These are phyloP conservation scores for Chymomyza fuscimana DNA, from an alignment of 2,888 invertebrate species.

Conservation along the genomic window DNA sequence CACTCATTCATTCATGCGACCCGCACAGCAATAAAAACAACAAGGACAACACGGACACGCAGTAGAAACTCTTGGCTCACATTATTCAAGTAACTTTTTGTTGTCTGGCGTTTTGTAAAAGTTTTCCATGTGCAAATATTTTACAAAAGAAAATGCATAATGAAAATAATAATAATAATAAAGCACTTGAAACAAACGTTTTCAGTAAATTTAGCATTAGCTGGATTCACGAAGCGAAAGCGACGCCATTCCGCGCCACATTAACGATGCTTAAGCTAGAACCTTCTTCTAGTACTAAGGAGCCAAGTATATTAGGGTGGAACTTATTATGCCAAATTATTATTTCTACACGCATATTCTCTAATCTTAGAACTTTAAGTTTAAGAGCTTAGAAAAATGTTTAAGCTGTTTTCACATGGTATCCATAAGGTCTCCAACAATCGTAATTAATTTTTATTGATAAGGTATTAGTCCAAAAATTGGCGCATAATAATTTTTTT, in stretches of 20 bases:
- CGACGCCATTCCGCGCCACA: slow-evolving; percentile 23
- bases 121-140: slow-evolving; percentile 6
- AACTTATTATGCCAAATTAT: not conserved
- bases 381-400: too few relatives aligned
- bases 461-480: too few relatives aligned
- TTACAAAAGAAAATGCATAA: slow-evolving; percentile 34
- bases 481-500: too few relatives aligned
- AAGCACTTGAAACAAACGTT: slow-evolving; percentile 75
- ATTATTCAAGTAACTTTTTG: slow-evolving; percentile 35
- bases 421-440: too few relatives aligned
- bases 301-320: not conserved
- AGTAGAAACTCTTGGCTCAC: slow-evolving; percentile 6
- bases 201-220: slow-evolving; percentile 75
- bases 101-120: slow-evolving; percentile 21
- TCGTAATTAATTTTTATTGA: too few relatives aligned
- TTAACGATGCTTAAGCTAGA: slow-evolving; percentile 14
- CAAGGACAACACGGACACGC: not conserved
- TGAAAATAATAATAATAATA: slow-evolving; percentile 63
- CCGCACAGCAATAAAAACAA: not conserved
- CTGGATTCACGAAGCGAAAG: slow-evolving; percentile 30
- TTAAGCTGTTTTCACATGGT: too few relatives aligned
- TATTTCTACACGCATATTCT: too few relatives aligned
- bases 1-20: slow-evolving; percentile 7
- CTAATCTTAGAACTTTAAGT: too few relatives aligned
- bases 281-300: not conserved